Evolutionary conservation across 2,888 invertebrate species (phyloP).

Genomic region (Artemia sinica): DNA sequence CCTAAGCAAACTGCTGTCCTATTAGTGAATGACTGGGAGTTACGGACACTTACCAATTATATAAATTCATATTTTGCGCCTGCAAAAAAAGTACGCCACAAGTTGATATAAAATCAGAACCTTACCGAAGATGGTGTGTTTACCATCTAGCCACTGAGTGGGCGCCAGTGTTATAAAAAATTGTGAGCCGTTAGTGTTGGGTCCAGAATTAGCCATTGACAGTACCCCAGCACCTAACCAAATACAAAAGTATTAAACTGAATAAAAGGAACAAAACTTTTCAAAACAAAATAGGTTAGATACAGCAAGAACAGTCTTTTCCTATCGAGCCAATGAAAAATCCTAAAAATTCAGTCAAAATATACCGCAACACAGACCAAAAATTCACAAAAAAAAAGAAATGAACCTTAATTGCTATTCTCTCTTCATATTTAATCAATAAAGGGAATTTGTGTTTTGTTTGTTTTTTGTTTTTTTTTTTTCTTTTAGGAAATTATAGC

Average conservation of each 20-base stretch:
- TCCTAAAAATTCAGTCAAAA: too few species aligned
- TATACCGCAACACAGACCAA: too few species aligned
- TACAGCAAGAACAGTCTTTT: constrained; percentile 8
- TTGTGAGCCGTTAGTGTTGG: constrained; percentile 90
- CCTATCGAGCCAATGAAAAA: neutral
- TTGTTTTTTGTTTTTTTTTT: too few species aligned
- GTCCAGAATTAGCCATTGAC: constrained; percentile 95
- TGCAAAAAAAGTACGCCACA: neutral
- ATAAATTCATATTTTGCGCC: too few species aligned
- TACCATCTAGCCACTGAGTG: constrained; percentile 92
- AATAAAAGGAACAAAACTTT: neutral
- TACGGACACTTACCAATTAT: too few species aligned
- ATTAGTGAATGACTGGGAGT: too few species aligned
- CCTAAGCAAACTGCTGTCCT: too few species aligned
- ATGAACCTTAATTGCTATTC: too few species aligned
- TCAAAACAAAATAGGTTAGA: constrained; percentile 11
- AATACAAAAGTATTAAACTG: constrained; percentile 19
- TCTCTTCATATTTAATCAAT: too few species aligned
- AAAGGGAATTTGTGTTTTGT: too few species aligned
- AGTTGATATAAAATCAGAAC: constrained; percentile 27
- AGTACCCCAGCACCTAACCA: constrained; percentile 53
- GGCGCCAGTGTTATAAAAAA: constrained; percentile 94
- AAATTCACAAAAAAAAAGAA: too few species aligned
- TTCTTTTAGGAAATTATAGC: too few species aligned
- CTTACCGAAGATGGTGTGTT: constrained; percentile 83